These are phyloP conservation scores for Ornithoptera alexandrae DNA, from an alignment of 2,888 invertebrate genomes.

Conservation along the genomic window DNA sequence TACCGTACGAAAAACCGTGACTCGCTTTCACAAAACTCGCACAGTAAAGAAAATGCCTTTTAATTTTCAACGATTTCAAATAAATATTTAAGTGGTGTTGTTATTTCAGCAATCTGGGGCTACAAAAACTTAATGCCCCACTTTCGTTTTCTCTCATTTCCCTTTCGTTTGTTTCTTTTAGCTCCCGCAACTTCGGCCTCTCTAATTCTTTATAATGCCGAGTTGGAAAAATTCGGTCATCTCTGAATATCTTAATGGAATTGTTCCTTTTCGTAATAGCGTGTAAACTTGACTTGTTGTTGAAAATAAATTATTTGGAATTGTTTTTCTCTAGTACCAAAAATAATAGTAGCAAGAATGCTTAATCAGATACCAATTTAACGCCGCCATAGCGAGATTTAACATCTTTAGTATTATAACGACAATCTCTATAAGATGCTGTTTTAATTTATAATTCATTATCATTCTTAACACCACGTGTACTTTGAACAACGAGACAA, in stretches of 20 bases:
- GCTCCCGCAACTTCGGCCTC: slow-evolving; percentile 7
- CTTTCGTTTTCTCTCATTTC: slow-evolving; percentile 24
- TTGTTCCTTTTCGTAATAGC: slow-evolving; percentile 7
- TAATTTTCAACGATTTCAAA: slow-evolving; percentile 24
- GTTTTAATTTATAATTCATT: too few relatives aligned
- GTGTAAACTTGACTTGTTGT: not conserved
- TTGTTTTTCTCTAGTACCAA: not conserved
- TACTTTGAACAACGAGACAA: too few relatives aligned
- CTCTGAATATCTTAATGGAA: slow-evolving; percentile 1
- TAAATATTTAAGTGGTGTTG: slow-evolving; percentile 27
- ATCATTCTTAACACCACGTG: too few relatives aligned
- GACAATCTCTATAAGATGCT: too few relatives aligned
- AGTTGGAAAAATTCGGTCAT: not conserved
- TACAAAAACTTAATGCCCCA: slow-evolving; percentile 18
- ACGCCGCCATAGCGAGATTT: too few relatives aligned
- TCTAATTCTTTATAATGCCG: slow-evolving; percentile 10
- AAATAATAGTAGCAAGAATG: not conserved
- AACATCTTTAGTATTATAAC: too few relatives aligned
- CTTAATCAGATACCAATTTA: not conserved
- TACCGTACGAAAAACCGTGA: slow-evolving; percentile 10
- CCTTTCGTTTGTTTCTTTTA: slow-evolving; percentile 23
- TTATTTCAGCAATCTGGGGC: slow-evolving; percentile 15
- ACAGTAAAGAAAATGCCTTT: slow-evolving; percentile 14
- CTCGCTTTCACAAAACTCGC: slow-evolving; percentile 20
- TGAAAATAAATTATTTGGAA: not conserved